Evolutionary conservation across 2,113 vertebrate genomes (phyloP), one percentile per base, ranked within the genome.

Genomic region (Elgaria multicarinata): DNA sequence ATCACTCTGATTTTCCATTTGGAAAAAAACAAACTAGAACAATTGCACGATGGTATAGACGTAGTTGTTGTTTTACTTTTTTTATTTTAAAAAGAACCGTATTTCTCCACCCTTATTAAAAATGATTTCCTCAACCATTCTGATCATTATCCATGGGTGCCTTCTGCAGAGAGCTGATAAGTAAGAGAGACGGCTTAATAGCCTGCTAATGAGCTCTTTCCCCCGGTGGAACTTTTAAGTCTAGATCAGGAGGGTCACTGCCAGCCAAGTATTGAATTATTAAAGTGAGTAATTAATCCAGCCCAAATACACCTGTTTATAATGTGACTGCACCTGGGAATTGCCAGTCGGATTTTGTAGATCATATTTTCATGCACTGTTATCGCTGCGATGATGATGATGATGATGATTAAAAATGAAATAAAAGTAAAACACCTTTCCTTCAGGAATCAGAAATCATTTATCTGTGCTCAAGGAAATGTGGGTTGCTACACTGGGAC

Each of bases 181-280:
- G 79, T 90, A 67, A 78, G 36, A 88, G 90, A 92, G 64, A 69
- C 0, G 1, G 83, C 71, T 76, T 89, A 91, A 90, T 85, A 91
- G 77, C 67, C 36, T 89, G 88, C 81, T 94, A 91, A 92, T 92
- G 85, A 94, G 91, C 78, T 91, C 90, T 88, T 92, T 82, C 39
- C 69, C 87, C 85, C 66, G 81, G 80, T 46, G 55, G 74, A 91
- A 92, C 90, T 80, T 91, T 67, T 53, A 77, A 89, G 74, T 89
- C 78, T 88, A 39, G 92, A 89, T 88, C 77, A 86, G 33, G 36
- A 93, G 87, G 82, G 92, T 93, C 87, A 92, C n/a, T 88, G 62
- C 9, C 53, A 90, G 79, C 64, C 82, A 93, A 90, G 53, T 84
- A 86, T 18, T 92, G 85, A 93, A 91, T 92, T 92, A 91, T 92